Evolutionary conservation across 2,113 vertebrate genomes (phyloP).

Genomic region (Cyprinodon variegatus): DNA sequence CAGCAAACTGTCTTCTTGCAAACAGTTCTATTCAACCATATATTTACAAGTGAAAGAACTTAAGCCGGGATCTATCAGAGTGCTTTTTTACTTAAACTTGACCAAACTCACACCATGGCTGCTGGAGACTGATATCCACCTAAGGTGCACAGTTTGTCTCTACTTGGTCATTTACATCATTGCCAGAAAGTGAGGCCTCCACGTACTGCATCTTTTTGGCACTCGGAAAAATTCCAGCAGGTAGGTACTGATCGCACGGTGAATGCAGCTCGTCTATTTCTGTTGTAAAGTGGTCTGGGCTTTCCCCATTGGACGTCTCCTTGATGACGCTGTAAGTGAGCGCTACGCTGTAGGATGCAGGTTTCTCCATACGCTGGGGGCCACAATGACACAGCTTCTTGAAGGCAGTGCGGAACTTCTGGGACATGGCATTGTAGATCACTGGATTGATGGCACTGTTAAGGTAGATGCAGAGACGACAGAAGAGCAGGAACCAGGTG

Average conservation of each 20-base stretch:
- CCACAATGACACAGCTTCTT: conserved; percentile 91
- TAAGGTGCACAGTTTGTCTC: conserved; percentile 1
- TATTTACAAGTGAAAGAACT: conserved; percentile 14
- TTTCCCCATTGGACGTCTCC: conserved; percentile 85
- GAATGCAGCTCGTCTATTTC: conserved; percentile 87
- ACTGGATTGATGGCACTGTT: conserved; percentile 97
- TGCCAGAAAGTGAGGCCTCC: conserved; percentile 75
- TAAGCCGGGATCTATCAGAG: conserved; percentile 1
- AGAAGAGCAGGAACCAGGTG: conserved; percentile 96
- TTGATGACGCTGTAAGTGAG: conserved; percentile 91
- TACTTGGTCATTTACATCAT: conserved; percentile 72
- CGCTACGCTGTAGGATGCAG: conserved; percentile 80
- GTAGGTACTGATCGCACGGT: conserved; percentile 79
- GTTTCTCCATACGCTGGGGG: conserved; percentile 82
- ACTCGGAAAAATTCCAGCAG: conserved; percentile 75
- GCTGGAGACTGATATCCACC: conserved; percentile 12
- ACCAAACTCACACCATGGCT: conserved; percentile 18
- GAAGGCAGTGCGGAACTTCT: conserved; percentile 96
- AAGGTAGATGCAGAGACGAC: conserved; percentile 95
- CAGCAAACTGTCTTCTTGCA: background rate
- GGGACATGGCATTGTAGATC: conserved; percentile 99
- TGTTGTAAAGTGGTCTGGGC: conserved; percentile 87
- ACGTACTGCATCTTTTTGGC: conserved; percentile 79
- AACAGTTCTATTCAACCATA: conserved; percentile 4
- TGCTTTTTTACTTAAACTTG: conserved; percentile 14